Percentiles rank a stretch among this genome's conserved stretches.
Conservation (phyloP, 92 coral and sea anemone genomes). For the Scolanthus callimorphus region DNA sequence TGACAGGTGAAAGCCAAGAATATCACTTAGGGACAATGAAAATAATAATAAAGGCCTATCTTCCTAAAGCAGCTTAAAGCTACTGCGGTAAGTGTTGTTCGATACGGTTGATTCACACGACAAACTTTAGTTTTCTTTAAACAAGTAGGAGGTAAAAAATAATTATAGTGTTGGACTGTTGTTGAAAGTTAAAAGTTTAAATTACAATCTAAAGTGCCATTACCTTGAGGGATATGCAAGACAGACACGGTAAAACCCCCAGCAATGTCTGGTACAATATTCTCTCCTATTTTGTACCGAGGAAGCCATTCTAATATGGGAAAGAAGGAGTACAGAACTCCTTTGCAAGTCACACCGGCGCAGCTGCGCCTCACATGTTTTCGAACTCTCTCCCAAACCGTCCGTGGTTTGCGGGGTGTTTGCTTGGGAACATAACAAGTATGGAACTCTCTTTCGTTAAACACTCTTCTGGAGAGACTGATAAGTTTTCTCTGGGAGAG, state of each 20-base stretch:
- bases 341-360: slow-evolving; percentile 44
- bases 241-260: slow-evolving; percentile 86
- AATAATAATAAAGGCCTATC: too few species aligned
- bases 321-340: slow-evolving; percentile 58
- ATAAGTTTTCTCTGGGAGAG: slow-evolving; percentile 28
- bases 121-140: too few species aligned
- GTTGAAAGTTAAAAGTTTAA: too few species aligned
- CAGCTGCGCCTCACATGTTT: slow-evolving; percentile 32
- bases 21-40: too few species aligned
- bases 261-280: slow-evolving; percentile 66
- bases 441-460: slow-evolving; percentile 65
- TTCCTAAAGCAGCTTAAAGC: too few species aligned
- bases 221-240: slow-evolving; percentile 96
- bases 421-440: slow-evolving; percentile 46
- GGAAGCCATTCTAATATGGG: slow-evolving; percentile 91
- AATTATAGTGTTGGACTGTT: too few species aligned
- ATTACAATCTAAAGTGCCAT: too few species aligned
- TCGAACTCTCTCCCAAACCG: slow-evolving; percentile 20
- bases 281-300: slow-evolving; percentile 49
- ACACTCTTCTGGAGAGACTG: slow-evolving; percentile 67
- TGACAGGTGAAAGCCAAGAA: too few species aligned
- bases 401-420: slow-evolving; percentile 1
- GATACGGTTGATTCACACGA: too few species aligned
- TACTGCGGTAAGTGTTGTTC: too few species aligned
- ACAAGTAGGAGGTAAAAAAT: too few species aligned